Percentiles rank a stretch among this genome's conserved stretches.
Conservation (phyloP, 2,888 invertebrate species). For the Amphipoea lucens region DNA sequence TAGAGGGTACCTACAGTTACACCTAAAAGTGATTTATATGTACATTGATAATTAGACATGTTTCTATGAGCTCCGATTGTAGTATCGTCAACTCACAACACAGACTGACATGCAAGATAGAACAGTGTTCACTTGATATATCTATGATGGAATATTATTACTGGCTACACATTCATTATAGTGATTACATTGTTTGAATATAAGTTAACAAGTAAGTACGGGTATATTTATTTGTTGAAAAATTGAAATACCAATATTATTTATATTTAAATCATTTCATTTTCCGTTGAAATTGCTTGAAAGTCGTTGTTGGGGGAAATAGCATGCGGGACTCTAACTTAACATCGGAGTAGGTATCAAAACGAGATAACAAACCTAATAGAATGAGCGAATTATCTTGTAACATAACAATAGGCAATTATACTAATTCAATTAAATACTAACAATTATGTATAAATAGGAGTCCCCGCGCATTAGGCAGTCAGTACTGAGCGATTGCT, state of each 20-base stretch:
- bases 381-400: constrained; percentile 28
- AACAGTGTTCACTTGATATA: constrained; percentile 36
- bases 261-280: constrained; percentile 38
- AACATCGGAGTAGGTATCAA: constrained; percentile 37
- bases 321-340: constrained; percentile 32
- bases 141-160: constrained; percentile 45
- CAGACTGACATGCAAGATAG: constrained; percentile 33
- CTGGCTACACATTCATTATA: constrained; percentile 56
- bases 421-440: constrained; percentile 52
- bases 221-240: constrained; percentile 45
- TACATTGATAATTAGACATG: constrained; percentile 45
- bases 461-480: constrained; percentile 52
- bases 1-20: constrained; percentile 58
- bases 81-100: constrained; percentile 13
- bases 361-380: constrained; percentile 45
- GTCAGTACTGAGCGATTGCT: not conserved
- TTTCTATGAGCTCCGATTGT: constrained; percentile 25
- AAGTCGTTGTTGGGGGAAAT: constrained; percentile 52
- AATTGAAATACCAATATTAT: constrained; percentile 32
- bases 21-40: constrained; percentile 46
- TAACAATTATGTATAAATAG: constrained; percentile 60
- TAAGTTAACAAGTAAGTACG: constrained; percentile 50
- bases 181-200: constrained; percentile 47
- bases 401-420: constrained; percentile 49
- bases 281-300: constrained; percentile 67